Evolutionary conservation across 2,888 invertebrate species (phyloP).

Genomic region (Andricus quercusramuli): DNA sequence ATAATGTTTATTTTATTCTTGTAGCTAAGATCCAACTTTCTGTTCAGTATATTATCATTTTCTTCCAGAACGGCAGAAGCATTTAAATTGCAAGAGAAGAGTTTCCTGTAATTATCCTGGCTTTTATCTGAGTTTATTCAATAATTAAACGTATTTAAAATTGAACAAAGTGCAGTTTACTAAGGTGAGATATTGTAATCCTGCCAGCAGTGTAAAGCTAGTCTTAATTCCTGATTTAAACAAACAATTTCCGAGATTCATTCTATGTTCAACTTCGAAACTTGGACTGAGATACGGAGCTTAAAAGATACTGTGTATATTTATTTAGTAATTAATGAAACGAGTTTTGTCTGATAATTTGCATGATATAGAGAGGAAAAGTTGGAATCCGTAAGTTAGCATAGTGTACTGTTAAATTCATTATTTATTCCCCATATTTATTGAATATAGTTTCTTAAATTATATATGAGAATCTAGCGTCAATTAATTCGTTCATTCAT

Average conservation of each 20-base stretch:
- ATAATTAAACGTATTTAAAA: neutral
- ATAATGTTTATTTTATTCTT: too few relatives aligned
- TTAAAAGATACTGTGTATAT: neutral
- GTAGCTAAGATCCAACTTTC: too few relatives aligned
- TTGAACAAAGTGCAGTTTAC: neutral
- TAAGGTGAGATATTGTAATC: neutral
- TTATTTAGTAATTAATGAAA: conserved; percentile 15
- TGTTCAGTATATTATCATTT: neutral
- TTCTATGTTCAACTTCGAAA: neutral
- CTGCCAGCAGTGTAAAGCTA: neutral
- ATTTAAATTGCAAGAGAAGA: neutral
- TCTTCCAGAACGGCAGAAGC: neutral
- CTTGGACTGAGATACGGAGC: neutral
- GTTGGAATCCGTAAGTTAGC: neutral
- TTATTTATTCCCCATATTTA: neutral
- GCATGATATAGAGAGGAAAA: neutral
- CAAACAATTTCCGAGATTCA: conserved; percentile 10
- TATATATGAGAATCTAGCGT: too few relatives aligned
- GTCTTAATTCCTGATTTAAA: neutral
- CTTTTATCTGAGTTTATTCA: neutral
- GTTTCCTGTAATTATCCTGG: neutral
- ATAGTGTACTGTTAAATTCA: neutral
- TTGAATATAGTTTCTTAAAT: neutral
- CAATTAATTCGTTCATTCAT: too few relatives aligned
- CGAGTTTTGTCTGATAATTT: neutral